Conservation (phyloP, 2,113 vertebrate genomes). For the Psammodynastes pulverulentus region DNA sequence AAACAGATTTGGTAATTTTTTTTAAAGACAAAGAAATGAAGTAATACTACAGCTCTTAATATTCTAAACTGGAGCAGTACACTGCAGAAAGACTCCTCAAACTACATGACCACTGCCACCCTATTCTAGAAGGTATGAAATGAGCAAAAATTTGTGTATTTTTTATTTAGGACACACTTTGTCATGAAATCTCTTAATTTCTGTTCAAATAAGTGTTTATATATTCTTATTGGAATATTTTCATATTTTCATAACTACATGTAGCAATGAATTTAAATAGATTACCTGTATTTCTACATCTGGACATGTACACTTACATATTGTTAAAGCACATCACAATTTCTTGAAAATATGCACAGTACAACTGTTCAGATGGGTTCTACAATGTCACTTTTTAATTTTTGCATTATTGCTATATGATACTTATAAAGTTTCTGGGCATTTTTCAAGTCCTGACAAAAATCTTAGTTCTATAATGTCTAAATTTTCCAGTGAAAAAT, state of each 20-base stretch:
- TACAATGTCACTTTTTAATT: neutral
- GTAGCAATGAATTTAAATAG: neutral
- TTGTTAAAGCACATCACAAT: neutral
- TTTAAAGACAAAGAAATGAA: neutral
- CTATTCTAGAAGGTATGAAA: neutral
- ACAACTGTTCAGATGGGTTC: neutral
- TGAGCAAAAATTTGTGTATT: neutral
- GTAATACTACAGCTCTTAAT: neutral
- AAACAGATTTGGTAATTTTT: neutral
- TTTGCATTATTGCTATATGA: neutral
- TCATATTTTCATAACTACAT: neutral
- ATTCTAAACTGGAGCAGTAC: neutral
- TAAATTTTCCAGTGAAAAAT: neutral
- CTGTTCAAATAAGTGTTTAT: neutral
- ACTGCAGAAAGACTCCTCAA: neutral
- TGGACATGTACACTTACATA: neutral
- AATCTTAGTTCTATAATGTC: neutral
- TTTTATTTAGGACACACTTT: neutral
- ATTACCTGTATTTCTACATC: neutral
- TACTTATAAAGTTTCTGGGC: neutral
- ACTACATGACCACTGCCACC: neutral
- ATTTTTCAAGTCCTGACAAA: neutral
- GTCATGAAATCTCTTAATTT: neutral
- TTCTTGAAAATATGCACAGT: neutral
- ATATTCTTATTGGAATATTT: neutral